Conservation (phyloP, 2,888 invertebrate genomes). For the Subacronicta megacephala region DNA sequence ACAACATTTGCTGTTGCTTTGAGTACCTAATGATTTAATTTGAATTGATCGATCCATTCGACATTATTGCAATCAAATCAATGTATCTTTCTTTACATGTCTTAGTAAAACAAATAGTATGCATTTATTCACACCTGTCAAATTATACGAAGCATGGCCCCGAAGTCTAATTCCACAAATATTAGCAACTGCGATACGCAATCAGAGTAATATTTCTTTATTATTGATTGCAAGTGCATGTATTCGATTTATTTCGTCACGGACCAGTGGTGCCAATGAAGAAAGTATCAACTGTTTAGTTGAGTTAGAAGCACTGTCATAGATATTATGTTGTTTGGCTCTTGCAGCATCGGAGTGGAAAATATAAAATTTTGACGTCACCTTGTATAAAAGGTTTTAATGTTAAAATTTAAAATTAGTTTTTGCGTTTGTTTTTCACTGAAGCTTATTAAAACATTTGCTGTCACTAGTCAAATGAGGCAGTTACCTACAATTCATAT, state of each 20-base stretch:
- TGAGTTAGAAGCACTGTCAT: slow-evolving; percentile 1
- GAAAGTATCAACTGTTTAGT: slow-evolving; percentile 65
- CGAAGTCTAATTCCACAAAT: slow-evolving; percentile 34
- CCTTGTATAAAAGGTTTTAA: too few relatives aligned
- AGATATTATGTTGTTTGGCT: slow-evolving; percentile 19
- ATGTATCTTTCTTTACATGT: slow-evolving; percentile 25
- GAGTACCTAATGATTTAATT: slow-evolving; percentile 11
- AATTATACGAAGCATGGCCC: slow-evolving; percentile 39
- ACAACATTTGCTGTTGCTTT: not conserved
- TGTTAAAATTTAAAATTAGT: too few relatives aligned
- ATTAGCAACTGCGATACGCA: slow-evolving; percentile 51
- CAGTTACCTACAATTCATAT: not conserved
- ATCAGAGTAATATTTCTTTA: slow-evolving; percentile 30
- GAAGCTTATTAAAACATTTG: too few relatives aligned
- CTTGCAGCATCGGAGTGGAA: not conserved
- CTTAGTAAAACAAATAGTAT: slow-evolving; percentile 31
- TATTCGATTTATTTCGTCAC: slow-evolving; percentile 57
- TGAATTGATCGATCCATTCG: slow-evolving; percentile 18
- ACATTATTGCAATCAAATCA: slow-evolving; percentile 32
- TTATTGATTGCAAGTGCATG: slow-evolving; percentile 43
- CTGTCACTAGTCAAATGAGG: too few relatives aligned
- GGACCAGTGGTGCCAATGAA: slow-evolving; percentile 55
- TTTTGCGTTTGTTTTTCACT: too few relatives aligned
- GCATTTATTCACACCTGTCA: slow-evolving; percentile 48
- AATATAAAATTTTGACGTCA: not conserved